Evolutionary conservation across 1,140 invertebrate species (phyloP).

Genomic region (Drosophila neocordata): DNA sequence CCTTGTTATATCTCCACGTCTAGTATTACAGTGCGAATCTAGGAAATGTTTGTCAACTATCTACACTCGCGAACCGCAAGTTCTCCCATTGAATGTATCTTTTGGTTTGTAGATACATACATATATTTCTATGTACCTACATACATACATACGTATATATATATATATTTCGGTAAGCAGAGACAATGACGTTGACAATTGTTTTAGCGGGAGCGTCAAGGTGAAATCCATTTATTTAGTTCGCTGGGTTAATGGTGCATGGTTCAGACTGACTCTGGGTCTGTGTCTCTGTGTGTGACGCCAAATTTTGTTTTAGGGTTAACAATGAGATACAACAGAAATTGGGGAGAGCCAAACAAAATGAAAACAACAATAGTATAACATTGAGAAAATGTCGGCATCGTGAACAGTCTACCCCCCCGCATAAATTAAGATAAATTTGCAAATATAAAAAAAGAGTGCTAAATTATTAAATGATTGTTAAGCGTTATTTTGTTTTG

Average conservation of each 20-base stretch:
- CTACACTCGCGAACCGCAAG: conserved; percentile 47
- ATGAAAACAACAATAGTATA: conserved; percentile 26
- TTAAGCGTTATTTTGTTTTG: conserved; percentile 60
- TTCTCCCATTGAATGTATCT: conserved; percentile 26
- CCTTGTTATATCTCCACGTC: conserved; percentile 20
- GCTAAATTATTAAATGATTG: conserved; percentile 78
- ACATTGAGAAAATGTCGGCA: conserved; percentile 20
- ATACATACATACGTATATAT: neutral
- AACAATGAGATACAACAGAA: conserved; percentile 32
- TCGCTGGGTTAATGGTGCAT: conserved; percentile 72
- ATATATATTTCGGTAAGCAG: conserved; percentile 45
- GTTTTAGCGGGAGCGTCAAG: conserved; percentile 66
- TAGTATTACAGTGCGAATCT: conserved; percentile 6
- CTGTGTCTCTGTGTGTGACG: neutral
- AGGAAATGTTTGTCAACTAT: conserved; percentile 24
- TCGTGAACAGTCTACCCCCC: conserved; percentile 2
- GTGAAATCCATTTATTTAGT: conserved; percentile 73
- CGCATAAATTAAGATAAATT: conserved; percentile 70
- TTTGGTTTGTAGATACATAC: neutral
- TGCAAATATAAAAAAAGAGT: conserved; percentile 50
- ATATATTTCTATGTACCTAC: too few relatives aligned
- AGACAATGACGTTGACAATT: conserved; percentile 73
- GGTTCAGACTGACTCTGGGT: conserved; percentile 1
- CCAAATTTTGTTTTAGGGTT: conserved; percentile 11
- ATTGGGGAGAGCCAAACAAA: conserved; percentile 8